Evolutionary conservation across 2,888 invertebrate species (phyloP), one percentile per base, ranked within the genome.

Genomic region (Rhyacophila evoluta): DNA sequence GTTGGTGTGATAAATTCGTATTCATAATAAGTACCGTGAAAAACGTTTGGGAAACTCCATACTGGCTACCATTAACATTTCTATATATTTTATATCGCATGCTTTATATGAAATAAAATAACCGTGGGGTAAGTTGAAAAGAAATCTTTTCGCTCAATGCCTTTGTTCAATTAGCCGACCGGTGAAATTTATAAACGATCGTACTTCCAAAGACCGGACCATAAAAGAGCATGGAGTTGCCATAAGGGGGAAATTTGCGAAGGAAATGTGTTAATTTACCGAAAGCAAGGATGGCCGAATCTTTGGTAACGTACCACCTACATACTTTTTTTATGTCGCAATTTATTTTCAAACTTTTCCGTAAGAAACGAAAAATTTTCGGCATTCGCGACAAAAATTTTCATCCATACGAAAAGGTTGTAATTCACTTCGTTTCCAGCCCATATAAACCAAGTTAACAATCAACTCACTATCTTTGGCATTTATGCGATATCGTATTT

Each of bases 111-210:
- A 72, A 72, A 72, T 25, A 72, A 72, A 37, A 37, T 36, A 29
- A 72, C 72, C 72, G n/a, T 36, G 19, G 37, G 37, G 36, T 37
- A 37, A 37, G 36, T 72, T 72, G 25, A 72, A 74, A 78, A 78
- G 74, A 74, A 78, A 74, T 74, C 29, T 78, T 74, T 74, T 25
- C 70, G 15, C 19, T 70, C 29, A 70, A 74, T 74, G 72, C 78
- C 78, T 78, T 78, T 78, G 78, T 74, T 55, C 78, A 78, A 78
- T 78, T 78, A 74, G 72, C 78, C 38, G 37, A 36, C 33, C 67
- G 72, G 71, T 28, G 39, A 70, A 69, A 77, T 55, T 55, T 55
- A 55, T 55, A 55, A 55, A 55, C 55, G 55, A 55, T 55, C 55
- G 15, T 55, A 55, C 55, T 55, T 19, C 15, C 55, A 55, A 55